Percentiles rank a stretch among this genome's conserved stretches.
Evolutionary conservation across 1,140 invertebrate species (phyloP).

Genomic region (Tetramorium parvispinum): DNA sequence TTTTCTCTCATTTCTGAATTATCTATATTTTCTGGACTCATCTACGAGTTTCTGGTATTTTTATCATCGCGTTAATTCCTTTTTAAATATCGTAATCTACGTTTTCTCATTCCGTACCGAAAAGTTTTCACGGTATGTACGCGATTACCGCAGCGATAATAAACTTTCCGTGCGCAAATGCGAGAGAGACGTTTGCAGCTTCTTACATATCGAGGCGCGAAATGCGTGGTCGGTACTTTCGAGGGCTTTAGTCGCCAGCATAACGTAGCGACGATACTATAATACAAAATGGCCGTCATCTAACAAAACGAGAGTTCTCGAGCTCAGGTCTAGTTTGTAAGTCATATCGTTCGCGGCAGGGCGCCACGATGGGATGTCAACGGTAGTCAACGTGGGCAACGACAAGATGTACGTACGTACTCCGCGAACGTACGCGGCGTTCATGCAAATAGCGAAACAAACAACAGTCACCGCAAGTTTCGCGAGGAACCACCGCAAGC

Average conservation of each 20-base stretch:
- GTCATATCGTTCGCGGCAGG: conserved; percentile 27
- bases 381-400: conserved; percentile 50
- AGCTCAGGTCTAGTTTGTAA: conserved; percentile 41
- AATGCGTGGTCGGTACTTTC: conserved; percentile 2
- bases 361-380: conserved; percentile 24
- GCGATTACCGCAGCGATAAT: background rate
- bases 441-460: conserved; percentile 55
- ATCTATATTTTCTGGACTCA: background rate
- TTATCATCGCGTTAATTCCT: background rate
- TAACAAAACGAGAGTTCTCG: conserved; percentile 37
- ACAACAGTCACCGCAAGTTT: conserved; percentile 55
- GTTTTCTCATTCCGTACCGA: background rate
- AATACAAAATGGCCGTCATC: conserved; percentile 32
- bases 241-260: background rate
- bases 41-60: background rate
- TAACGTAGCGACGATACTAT: background rate
- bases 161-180: background rate
- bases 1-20: background rate
- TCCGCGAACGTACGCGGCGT: conserved; percentile 19
- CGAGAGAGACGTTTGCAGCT: background rate
- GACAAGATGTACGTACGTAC: conserved; percentile 55
- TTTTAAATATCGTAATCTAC: background rate
- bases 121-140: background rate
- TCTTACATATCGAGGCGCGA: background rate
- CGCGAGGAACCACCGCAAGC: conserved; percentile 40